These are phyloP conservation scores for Oedothorax gibbosus DNA, from an alignment of 1,140 invertebrate genomes.

Conservation along the genomic window DNA sequence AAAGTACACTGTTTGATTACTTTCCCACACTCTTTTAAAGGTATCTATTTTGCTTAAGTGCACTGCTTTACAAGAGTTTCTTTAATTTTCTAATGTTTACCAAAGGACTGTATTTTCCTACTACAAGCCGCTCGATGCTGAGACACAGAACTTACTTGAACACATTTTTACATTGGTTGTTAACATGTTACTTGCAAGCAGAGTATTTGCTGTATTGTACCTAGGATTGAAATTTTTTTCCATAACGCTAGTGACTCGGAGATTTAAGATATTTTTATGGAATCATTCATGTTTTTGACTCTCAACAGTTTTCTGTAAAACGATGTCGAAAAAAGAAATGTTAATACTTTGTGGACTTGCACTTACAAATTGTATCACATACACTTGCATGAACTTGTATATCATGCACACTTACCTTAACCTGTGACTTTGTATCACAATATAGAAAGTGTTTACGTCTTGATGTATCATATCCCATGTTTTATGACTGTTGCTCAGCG, in stretches of 20 bases:
- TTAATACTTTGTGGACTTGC: slow-evolving; percentile 21
- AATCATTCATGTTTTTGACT: slow-evolving; percentile 3
- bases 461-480: too few species aligned
- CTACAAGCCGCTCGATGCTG: slow-evolving; percentile 13
- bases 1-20: slow-evolving; percentile 25
- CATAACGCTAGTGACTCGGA: slow-evolving; percentile 1
- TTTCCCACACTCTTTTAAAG: slow-evolving; percentile 48
- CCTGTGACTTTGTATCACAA: too few species aligned
- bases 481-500: too few species aligned
- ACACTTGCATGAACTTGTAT: neutral
- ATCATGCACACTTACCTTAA: slow-evolving; percentile 1
- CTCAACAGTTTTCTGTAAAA: slow-evolving; percentile 8
- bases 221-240: slow-evolving; percentile 10
- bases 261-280: slow-evolving; percentile 49
- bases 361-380: slow-evolving; percentile 4
- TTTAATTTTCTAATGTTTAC: slow-evolving; percentile 54
- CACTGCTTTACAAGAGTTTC: slow-evolving; percentile 55
- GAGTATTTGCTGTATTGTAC: slow-evolving; percentile 38
- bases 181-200: slow-evolving; percentile 41
- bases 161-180: slow-evolving; percentile 52
- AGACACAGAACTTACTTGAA: slow-evolving; percentile 37
- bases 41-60: slow-evolving; percentile 57
- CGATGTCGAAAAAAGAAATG: neutral
- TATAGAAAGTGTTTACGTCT: too few species aligned
- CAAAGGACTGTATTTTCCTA: slow-evolving; percentile 55